phyloP scores from a whole-genome alignment of 2,888 invertebrate species.

The Aleiodes alternator region DNA sequence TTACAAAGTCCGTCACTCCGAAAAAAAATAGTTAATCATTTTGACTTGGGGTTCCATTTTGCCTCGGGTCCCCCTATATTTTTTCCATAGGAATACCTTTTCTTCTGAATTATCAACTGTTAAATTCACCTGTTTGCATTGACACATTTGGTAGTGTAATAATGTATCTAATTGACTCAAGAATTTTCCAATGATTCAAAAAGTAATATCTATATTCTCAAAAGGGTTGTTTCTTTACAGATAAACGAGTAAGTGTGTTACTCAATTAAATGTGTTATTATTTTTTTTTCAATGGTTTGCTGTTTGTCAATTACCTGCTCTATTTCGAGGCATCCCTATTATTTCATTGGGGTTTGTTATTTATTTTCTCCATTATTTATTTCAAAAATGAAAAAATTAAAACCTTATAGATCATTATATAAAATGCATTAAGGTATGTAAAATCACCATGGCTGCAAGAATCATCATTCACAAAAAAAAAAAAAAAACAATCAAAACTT shows the following conservation, averaged over 20 bases:
- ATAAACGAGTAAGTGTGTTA: constrained; percentile 23
- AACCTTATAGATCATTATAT: background rate
- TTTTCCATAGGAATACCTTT: too few species aligned
- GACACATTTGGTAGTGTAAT: constrained; percentile 17
- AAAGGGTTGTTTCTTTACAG: background rate
- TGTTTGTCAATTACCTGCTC: constrained; percentile 26
- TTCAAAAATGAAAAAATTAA: background rate
- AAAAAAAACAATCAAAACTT: constrained; percentile 26
- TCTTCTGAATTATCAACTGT: too few species aligned
- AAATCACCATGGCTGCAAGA: constrained; percentile 73
- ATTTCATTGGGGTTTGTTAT: constrained; percentile 7
- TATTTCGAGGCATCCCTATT: constrained; percentile 49
- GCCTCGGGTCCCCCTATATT: too few species aligned
- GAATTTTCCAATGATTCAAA: constrained; percentile 1
- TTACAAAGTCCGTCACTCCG: too few species aligned
- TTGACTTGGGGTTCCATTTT: too few species aligned
- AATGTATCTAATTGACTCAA: constrained; percentile 3
- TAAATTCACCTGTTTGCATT: constrained; percentile 1
- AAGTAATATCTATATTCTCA: background rate
- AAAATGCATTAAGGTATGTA: constrained; percentile 65
- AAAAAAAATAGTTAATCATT: too few species aligned
- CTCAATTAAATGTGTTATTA: constrained; percentile 1
- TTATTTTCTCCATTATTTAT: background rate
- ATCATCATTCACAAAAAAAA: constrained; percentile 67
- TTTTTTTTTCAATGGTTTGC: constrained; percentile 20